These are phyloP conservation scores for Emesis furor DNA, from an alignment of 2,888 invertebrate genomes.

Conservation along the genomic window DNA sequence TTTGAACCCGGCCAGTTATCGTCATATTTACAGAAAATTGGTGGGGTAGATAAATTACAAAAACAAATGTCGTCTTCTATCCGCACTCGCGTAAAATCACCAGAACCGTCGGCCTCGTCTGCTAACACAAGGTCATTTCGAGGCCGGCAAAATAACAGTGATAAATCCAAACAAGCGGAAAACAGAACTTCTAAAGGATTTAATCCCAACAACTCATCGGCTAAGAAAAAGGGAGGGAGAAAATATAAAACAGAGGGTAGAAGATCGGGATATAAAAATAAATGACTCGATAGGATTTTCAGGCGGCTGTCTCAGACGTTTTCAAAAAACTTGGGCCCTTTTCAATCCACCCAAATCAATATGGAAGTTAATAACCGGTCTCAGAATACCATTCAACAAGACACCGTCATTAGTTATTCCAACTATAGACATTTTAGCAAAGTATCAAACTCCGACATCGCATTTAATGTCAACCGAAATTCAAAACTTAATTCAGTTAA, in stretches of 20 bases:
- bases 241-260: background rate
- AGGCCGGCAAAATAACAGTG: background rate
- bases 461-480: background rate
- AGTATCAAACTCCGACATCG: conserved; percentile 8
- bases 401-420: background rate
- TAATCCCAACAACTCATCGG: conserved; percentile 77
- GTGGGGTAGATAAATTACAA: conserved; percentile 15
- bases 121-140: background rate
- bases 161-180: background rate
- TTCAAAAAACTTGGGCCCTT: background rate
- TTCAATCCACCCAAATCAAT: conserved; percentile 22
- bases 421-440: conserved; percentile 3
- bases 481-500: conserved; percentile 15
- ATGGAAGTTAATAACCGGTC: conserved; percentile 20
- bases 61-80: background rate
- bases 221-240: background rate
- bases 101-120: conserved; percentile 19
- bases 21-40: conserved; percentile 30
- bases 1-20: conserved; percentile 27
- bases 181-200: background rate
- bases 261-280: no score
- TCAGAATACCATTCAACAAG: conserved; percentile 42
- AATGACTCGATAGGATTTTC: background rate
- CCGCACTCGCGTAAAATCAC: conserved; percentile 5
- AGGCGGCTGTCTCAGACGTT: conserved; percentile 6